Evolutionary conservation across 2,888 invertebrate genomes (phyloP).

Genomic region (Hypomecis atomaria): DNA sequence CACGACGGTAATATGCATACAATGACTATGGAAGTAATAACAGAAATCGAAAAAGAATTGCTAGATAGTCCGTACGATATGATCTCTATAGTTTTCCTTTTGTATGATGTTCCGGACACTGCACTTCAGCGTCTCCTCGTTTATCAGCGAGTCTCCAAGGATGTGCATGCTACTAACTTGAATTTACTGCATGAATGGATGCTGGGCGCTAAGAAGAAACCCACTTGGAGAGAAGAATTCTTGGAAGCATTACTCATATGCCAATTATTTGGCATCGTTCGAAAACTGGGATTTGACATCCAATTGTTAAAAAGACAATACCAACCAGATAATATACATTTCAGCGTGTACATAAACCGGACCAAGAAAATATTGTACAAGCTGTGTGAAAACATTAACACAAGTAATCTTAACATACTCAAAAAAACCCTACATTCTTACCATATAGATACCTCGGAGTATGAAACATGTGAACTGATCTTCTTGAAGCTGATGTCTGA

Average conservation of each 20-base stretch:
- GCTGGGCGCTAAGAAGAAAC: constrained; percentile 57
- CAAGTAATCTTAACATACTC: constrained; percentile 59
- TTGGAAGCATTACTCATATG: constrained; percentile 74
- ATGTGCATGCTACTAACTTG: constrained; percentile 55
- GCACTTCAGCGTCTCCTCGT: constrained; percentile 70
- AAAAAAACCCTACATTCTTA: constrained; percentile 65
- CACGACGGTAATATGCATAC: constrained; percentile 53
- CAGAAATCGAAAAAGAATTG: constrained; percentile 70
- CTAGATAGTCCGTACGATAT: constrained; percentile 63
- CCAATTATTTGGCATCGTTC: constrained; percentile 65
- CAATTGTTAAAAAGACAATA: constrained; percentile 59
- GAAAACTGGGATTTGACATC: constrained; percentile 69
- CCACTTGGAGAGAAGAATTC: constrained; percentile 72
- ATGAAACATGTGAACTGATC: constrained; percentile 69
- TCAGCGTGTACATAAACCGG: constrained; percentile 62
- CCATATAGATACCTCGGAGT: constrained; percentile 60
- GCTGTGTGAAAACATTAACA: constrained; percentile 69
- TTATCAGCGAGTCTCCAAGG: constrained; percentile 65
- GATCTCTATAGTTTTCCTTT: constrained; percentile 72
- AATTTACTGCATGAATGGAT: constrained; percentile 74
- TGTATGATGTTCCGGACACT: constrained; percentile 73
- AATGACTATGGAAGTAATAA: constrained; percentile 62
- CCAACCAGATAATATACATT: constrained; percentile 55
- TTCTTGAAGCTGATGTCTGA: constrained; percentile 70
- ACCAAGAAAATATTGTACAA: constrained; percentile 70